Evolutionary conservation across 2,888 invertebrate genomes (phyloP), one percentile per base, ranked within the genome.

Genomic region (Thyatira batis): DNA sequence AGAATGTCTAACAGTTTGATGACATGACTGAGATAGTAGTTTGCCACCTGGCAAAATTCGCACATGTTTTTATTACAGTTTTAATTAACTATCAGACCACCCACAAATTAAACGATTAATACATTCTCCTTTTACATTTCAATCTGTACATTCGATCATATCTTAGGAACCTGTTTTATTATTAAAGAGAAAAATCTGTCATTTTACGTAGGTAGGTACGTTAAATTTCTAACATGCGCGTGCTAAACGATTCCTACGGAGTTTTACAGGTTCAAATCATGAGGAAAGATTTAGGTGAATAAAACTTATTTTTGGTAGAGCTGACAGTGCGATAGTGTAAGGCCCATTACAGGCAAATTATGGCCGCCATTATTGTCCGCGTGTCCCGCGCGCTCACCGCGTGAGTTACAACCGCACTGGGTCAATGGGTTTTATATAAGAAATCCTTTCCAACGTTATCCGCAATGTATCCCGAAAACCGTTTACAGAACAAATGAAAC

Each of bases 281-380:
- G 64, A 68, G 67, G 81, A 51, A 50, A 82, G 84, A 84, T 85
- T 82, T 81, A 78, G 68, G 73, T 69, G 78, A 81, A 80, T 76
- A 82, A 78, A 87, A 85, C 85, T 89, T 90, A 89, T 89, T 88
- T 89, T 89, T 84, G 84, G 82, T 84, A 75, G 78, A 76, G 82
- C 86, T 87, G 89, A 89, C 90, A 90, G 85, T 78, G 86, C 88
- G 89, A 90, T 90, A 90, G 90, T 89, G 87, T 88, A 87, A 83
- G 84, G 84, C 86, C 89, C 89, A 89, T 89, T 89, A 89, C 85
- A 88, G 84, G 87, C 87, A 89, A 89, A 89, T 89, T 89, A 89
- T 89, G 82, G 82, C 78, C 54, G 82, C 87, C 87, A 88, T 89
- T 89, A 89, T 87, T 81, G 88, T 85, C 86, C 87, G 84, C 77